Evolutionary conservation across 2,797 vertebrate species (phyloP).

Genomic region (Rousettus madagascariensis): DNA sequence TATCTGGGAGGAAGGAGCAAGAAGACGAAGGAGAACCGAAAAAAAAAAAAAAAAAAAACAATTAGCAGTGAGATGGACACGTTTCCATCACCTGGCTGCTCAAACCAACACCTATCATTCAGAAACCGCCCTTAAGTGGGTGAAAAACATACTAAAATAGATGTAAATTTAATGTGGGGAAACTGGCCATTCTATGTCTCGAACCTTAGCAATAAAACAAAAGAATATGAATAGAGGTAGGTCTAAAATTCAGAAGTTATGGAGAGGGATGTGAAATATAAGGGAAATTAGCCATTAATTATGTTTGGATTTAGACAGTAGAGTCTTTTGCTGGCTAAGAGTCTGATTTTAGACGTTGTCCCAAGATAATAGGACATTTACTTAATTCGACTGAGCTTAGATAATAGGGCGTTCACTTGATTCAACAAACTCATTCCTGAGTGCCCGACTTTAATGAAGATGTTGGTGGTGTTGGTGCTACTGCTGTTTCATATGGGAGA

Average conservation of each 20-base stretch:
- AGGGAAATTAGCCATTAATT: conserved; percentile 32
- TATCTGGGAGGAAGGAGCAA: background rate
- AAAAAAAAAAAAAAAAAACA: background rate
- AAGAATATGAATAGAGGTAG: background rate
- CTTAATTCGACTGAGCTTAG: conserved; percentile 41
- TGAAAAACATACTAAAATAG: conserved; percentile 3
- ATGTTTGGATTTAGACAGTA: conserved; percentile 24
- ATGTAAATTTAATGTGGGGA: background rate
- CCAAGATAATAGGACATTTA: conserved; percentile 49
- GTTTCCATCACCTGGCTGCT: background rate
- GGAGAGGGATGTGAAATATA: conserved; percentile 5
- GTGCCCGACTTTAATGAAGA: conserved; percentile 34
- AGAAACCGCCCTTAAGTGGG: background rate
- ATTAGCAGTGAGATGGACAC: background rate
- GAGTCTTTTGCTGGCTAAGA: conserved; percentile 47
- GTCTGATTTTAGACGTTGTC: conserved; percentile 36
- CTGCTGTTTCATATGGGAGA: background rate
- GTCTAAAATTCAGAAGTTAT: conserved; percentile 21
- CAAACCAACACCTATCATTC: background rate
- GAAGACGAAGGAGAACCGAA: background rate
- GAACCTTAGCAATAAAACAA: background rate
- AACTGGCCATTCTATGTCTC: background rate
- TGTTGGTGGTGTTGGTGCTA: background rate
- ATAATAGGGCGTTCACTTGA: conserved; percentile 53
- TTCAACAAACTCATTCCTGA: conserved; percentile 38